Conservation (phyloP, 2,113 vertebrate genomes). For the Tricholaema leucomelas region DNA sequence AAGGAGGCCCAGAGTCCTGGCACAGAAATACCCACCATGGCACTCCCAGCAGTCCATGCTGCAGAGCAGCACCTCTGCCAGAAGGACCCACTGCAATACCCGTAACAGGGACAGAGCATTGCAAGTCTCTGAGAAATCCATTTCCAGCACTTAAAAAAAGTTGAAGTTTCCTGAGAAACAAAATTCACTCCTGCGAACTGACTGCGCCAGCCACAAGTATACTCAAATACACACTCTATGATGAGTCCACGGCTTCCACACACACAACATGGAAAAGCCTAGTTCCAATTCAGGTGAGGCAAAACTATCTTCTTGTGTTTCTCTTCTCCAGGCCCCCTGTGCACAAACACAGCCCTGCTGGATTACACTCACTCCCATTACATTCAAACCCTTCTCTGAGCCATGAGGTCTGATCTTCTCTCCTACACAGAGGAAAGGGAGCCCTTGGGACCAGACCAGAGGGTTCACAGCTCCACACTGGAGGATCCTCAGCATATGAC, state of each 20-base stretch:
- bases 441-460: neutral
- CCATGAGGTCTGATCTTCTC: neutral
- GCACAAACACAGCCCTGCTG: neutral
- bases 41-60: neutral
- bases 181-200: neutral
- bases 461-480: neutral
- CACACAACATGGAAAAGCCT: neutral
- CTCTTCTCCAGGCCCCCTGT: neutral
- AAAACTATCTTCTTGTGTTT: neutral
- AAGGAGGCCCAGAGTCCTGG: rapidly evolving
- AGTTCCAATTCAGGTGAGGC: neutral
- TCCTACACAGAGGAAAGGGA: neutral
- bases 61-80: neutral
- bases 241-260: neutral
- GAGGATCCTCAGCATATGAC: neutral
- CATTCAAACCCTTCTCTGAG: neutral
- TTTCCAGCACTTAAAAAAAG: neutral
- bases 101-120: neutral
- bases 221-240: neutral
- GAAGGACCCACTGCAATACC: neutral
- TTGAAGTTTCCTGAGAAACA: neutral
- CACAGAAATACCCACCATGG: neutral
- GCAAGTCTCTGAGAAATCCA: neutral
- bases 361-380: neutral
- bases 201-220: neutral